phyloP scores from a whole-genome alignment of 2,888 invertebrate genomes.

The Brachycybe producta region DNA sequence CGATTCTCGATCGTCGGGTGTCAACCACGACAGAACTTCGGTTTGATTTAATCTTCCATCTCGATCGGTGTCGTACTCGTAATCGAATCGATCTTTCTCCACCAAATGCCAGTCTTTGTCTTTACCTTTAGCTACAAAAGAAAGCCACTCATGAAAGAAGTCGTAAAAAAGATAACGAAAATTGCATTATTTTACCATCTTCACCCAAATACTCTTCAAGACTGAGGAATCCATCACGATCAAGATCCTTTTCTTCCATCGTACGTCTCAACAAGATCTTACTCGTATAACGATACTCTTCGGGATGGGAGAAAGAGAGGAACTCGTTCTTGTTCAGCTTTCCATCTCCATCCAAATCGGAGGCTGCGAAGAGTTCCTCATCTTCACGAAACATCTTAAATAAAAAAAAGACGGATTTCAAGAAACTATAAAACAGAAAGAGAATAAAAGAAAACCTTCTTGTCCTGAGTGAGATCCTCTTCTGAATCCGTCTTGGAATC shows the following conservation, averaged over 20 bases:
- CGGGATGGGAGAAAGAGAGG: slow-evolving; percentile 79
- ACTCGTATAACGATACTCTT: slow-evolving; percentile 80
- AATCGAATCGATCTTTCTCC: slow-evolving; percentile 71
- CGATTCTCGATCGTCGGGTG: slow-evolving; percentile 62
- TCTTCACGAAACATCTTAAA: slow-evolving; percentile 51
- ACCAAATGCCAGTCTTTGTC: slow-evolving; percentile 57
- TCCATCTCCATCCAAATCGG: slow-evolving; percentile 72
- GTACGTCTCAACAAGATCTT: slow-evolving; percentile 65
- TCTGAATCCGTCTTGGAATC: not conserved
- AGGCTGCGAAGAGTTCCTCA: slow-evolving; percentile 67
- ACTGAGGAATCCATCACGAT: slow-evolving; percentile 70
- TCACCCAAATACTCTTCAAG: slow-evolving; percentile 72
- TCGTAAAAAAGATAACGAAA: not conserved
- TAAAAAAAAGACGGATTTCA: too few relatives aligned
- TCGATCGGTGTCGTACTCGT: slow-evolving; percentile 66
- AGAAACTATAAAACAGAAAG: too few relatives aligned
- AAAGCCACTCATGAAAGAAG: too few relatives aligned
- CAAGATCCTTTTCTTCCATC: slow-evolving; percentile 67
- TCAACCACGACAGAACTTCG: slow-evolving; percentile 79
- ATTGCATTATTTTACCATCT: slow-evolving; percentile 18
- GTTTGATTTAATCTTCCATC: slow-evolving; percentile 64
- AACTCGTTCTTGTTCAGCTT: slow-evolving; percentile 63
- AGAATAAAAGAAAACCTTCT: slow-evolving; percentile 1
- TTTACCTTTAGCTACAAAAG: slow-evolving; percentile 43
- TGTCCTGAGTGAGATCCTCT: not conserved